Evolutionary conservation across 2,113 vertebrate genomes (phyloP), one percentile per base, ranked within the genome.

Genomic region (Apaloderma vittatum): DNA sequence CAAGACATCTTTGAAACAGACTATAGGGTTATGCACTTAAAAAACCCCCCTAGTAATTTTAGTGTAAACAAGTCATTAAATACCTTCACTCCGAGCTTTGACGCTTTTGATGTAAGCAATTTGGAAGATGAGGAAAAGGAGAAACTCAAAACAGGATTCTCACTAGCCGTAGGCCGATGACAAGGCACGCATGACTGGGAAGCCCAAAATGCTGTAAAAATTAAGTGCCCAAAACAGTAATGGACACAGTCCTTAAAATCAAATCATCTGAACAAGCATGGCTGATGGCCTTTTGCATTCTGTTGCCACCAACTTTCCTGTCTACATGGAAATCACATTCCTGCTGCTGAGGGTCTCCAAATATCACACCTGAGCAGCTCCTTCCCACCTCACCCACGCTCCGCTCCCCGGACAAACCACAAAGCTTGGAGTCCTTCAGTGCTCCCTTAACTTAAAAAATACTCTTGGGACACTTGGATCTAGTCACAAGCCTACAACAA

Each of bases 131-230:
- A 88, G 11, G 26, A 66, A 13, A 5, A 59, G 22, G 15, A 70
- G 36, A 57, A 86, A 57, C 4, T 73, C 7, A 12, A 52, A 80
- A 32, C 9, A 15, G 12, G 51, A 85, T 23, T 67, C 8, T 15
- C 4, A 27, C 61, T 20, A 91, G 63, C 16, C 34, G 2, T 2
- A 37, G 26, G 32, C 20, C 29, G 32, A 18, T 6, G 20, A 84
- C 17, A 52, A 78, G 27, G 45, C 22, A 82, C 0, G 0, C 5
- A 2, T 8, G 20, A 58, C 0, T 49, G 37, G 22, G 43, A 73
- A 52, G 16, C 19, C 30, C 48, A 83, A 59, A 4, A 6, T 12
- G 27, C 26, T 73, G 20, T 59, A 79, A 86, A 74, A 82, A 83
- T 24, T 19, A 75, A 59, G 11, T 48, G 12, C 13, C 9, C 29